A percentile compares a stretch with the other conserved stretches of the same genome.
Conservation (phyloP, 2,113 vertebrate species). For the Nannospalax galili region DNA sequence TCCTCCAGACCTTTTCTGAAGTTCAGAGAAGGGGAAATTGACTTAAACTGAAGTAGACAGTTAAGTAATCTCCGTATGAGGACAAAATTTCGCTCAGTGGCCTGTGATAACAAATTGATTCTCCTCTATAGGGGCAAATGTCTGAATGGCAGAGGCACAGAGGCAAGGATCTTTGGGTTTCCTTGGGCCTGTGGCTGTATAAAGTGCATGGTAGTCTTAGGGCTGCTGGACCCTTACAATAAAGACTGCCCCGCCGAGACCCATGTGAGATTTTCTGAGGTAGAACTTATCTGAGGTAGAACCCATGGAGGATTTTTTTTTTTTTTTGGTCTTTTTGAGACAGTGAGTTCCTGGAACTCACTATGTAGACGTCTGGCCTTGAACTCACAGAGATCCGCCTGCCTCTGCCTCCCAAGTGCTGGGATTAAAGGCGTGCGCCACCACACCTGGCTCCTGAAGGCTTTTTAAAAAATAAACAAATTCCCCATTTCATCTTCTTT, state of each 20-base stretch:
- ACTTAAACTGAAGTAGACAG: slow-evolving; percentile 19
- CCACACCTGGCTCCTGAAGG: too few species aligned
- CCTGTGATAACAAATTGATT: neutral
- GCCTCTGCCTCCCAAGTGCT: too few species aligned
- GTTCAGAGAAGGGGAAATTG: slow-evolving; percentile 42
- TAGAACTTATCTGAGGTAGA: neutral
- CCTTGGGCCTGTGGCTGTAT: neutral
- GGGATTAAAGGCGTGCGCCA: too few species aligned
- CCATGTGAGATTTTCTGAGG: neutral
- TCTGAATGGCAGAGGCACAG: neutral
- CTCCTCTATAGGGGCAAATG: neutral
- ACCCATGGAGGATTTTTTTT: neutral
- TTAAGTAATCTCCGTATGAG: slow-evolving; percentile 51
- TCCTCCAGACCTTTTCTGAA: slow-evolving; percentile 29
- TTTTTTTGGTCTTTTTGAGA: too few species aligned
- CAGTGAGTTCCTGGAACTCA: too few species aligned
- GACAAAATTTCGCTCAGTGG: neutral
- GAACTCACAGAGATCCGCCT: too few species aligned
- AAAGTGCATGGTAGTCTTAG: slow-evolving; percentile 76
- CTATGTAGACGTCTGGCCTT: too few species aligned
- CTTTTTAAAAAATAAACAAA: neutral
- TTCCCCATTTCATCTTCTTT: neutral
- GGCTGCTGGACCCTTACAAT: slow-evolving; percentile 72
- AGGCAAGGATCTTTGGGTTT: neutral
- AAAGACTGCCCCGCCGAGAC: slow-evolving; percentile 43